Base-by-base conservation (phyloP, 92 coral and sea anemone species). In the Actinostola sp. region DNA sequence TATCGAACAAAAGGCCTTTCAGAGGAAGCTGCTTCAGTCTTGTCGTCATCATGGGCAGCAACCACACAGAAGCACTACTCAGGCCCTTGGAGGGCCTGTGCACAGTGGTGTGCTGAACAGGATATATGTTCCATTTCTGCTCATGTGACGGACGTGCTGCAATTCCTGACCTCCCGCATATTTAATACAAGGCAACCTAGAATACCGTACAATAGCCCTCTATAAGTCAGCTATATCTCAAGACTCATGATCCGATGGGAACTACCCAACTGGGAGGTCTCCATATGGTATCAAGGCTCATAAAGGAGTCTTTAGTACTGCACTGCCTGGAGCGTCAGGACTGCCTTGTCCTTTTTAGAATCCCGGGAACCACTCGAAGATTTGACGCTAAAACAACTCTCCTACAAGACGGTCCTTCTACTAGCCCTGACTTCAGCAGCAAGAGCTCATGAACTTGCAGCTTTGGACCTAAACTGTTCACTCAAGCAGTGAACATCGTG, bases 71-170 rank as follows among this genome's bases (percentile, higher is more conserved):
- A 70, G 51, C 44, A 76, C 49, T 66, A 82, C 35, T 28, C 67
- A 16, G 86, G 81, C 25, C 83, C 83, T 25, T 77, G 79, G 83
- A 76, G 33, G 53, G 79, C 78, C 17, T 83, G 88, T 78, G 34
- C 68, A 30, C 31, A 62, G 29, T 83, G 88, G 79, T 83, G 83
- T 70, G 35, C 82, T 43, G 42, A 54, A 48, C 68, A 72, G 67
- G 63, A 78, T 46, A 34, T 31, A 63, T 82, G 88, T 67, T 72
- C 82, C 82, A 38, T 75, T 75, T 75, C 83, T 52, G 76, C 83
- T n/a, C 75, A n/a, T n/a, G n/a, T n/a, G n/a, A n/a, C 75, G 56
- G 48, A 59, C 11, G 66, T 76, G 0, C 72, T 76, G 15, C 21
- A 45, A 14, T 78, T 67, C 46, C 65, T 67, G 56, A 71, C 77